A percentile compares a stretch with the other conserved stretches of the same genome.
Conservation (phyloP, 2,797 vertebrate genomes). For the Philypnodon macrostomus region DNA sequence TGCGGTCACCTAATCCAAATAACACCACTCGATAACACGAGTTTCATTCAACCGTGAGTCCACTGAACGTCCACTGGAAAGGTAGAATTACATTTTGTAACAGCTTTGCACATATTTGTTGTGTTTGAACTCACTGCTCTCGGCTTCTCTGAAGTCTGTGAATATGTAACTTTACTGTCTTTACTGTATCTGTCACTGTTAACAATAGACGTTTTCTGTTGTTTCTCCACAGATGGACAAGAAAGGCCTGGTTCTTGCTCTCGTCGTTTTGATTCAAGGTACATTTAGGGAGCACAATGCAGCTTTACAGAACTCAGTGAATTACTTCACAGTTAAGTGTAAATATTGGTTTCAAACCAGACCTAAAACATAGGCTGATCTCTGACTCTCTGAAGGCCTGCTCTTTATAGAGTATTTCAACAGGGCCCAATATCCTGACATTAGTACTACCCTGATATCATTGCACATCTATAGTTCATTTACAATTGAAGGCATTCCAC, state of each 20-base stretch:
- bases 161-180: constrained; percentile 14
- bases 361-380: no score
- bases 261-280: constrained; percentile 67
- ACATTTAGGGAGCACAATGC: no score
- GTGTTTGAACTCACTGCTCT: neutral
- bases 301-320: no score
- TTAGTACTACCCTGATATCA: no score
- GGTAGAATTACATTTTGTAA: constrained; percentile 36
- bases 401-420: no score
- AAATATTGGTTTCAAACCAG: no score
- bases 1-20: constrained; percentile 53
- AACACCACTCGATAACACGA: constrained; percentile 37
- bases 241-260: constrained; percentile 29
- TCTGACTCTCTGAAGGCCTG: no score
- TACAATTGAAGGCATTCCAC: no score
- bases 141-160: constrained; percentile 5
- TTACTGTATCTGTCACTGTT: neutral
- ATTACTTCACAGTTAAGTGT: no score
- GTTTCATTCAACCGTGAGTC: constrained; percentile 41
- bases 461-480: no score
- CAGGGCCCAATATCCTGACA: no score
- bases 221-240: constrained; percentile 42
- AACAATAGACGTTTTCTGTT: constrained; percentile 12
- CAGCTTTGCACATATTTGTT: constrained; percentile 1
- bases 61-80: constrained; percentile 38